phyloP scores from a whole-genome alignment of 2,888 invertebrate genomes.

The Taphrorychus bicolor region DNA sequence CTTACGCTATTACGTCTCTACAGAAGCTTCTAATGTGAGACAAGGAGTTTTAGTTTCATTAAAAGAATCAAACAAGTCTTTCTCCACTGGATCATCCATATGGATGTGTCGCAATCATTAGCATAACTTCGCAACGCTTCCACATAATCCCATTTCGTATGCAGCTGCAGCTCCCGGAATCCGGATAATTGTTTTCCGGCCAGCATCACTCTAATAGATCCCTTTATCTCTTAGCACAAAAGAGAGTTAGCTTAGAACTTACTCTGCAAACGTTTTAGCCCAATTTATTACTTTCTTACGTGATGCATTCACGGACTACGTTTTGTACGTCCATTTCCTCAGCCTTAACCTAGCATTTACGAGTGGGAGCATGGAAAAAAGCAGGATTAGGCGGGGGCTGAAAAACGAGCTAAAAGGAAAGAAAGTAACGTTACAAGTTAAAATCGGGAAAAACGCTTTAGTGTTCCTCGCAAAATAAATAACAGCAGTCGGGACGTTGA shows the following conservation, averaged over 20 bases:
- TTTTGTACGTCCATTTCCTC: background rate
- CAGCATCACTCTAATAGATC: background rate
- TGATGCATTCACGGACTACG: background rate
- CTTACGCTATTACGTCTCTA: too few relatives aligned
- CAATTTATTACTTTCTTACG: background rate
- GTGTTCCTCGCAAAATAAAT: conserved; percentile 2
- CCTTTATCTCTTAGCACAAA: background rate
- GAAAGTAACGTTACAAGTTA: background rate
- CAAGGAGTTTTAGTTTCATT: background rate
- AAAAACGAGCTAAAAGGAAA: background rate
- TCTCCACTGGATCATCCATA: background rate
- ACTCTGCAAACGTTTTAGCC: background rate
- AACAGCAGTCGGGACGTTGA: conserved; percentile 5
- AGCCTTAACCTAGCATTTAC: background rate
- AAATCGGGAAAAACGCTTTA: background rate
- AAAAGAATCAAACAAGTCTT: background rate
- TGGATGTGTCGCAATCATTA: background rate
- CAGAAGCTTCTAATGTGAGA: too few relatives aligned
- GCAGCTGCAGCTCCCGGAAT: conserved; percentile 5
- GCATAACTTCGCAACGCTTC: background rate
- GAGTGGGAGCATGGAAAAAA: background rate
- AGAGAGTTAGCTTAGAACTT: too few relatives aligned
- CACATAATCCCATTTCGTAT: conserved; percentile 1
- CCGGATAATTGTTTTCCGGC: conserved; percentile 1
- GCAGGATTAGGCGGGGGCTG: background rate